Conservation (phyloP, 2,888 invertebrate species). For the Apodemia duryi region DNA sequence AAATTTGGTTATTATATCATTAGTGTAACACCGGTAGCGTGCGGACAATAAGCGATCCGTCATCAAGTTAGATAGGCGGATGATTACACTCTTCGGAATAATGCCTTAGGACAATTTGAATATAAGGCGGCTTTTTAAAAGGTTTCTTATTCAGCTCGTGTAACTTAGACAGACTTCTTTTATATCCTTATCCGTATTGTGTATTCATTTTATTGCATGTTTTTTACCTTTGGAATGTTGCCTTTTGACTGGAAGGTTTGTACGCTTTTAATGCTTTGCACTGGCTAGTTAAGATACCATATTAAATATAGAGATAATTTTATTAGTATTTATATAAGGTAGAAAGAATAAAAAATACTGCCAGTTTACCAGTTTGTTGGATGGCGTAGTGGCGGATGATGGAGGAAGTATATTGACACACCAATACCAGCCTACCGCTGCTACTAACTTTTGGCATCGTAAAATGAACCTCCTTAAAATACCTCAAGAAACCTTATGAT, state of each 20-base stretch:
- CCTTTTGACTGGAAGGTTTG: not conserved
- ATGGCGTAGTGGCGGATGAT: no score
- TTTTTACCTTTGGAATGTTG: constrained; percentile 6
- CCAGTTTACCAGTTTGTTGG: no score
- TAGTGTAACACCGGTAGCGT: constrained; percentile 67
- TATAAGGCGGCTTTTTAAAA: constrained; percentile 37
- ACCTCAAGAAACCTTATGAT: no score
- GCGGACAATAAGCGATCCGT: constrained; percentile 73
- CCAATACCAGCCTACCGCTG: no score
- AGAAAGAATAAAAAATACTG: no score
- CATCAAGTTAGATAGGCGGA: constrained; percentile 66
- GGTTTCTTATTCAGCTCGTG: constrained; percentile 16
- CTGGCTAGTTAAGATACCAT: not conserved
- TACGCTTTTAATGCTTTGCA: not conserved
- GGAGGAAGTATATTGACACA: no score
- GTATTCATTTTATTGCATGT: constrained; percentile 9
- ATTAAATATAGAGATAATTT: not conserved
- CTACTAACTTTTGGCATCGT: no score
- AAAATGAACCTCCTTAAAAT: no score
- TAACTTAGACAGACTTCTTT: constrained; percentile 5
- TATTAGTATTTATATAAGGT: no score
- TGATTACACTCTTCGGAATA: constrained; percentile 54
- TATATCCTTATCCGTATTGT: constrained; percentile 12
- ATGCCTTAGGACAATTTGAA: constrained; percentile 58
- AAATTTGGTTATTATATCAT: constrained; percentile 33